These are phyloP conservation scores for Isichthys henryi DNA, from an alignment of 2,113 vertebrate species.

Conservation along the genomic window DNA sequence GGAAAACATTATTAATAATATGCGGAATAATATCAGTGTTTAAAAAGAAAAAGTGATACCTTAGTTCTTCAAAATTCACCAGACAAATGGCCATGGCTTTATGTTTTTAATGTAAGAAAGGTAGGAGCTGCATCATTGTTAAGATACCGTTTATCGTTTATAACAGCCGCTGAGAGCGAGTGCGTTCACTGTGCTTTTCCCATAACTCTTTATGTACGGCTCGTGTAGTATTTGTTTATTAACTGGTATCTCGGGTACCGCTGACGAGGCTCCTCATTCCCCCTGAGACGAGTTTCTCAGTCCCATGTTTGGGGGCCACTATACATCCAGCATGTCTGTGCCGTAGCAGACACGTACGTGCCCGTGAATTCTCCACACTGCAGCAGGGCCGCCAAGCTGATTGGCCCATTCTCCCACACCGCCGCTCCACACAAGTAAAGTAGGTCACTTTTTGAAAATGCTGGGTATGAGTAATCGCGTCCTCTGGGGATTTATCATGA, in stretches of 20 bases:
- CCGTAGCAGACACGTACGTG: slow-evolving; percentile 40
- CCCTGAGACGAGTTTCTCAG: background rate
- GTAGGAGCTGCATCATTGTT: background rate
- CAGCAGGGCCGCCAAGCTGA: slow-evolving; percentile 4
- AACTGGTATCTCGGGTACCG: background rate
- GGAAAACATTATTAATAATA: background rate
- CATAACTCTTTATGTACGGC: background rate
- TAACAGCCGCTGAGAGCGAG: background rate
- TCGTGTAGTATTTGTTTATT: background rate
- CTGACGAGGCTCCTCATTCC: background rate
- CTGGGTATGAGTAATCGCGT: slow-evolving; percentile 2
- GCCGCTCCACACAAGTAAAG: slow-evolving; percentile 31
- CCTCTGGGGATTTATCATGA: slow-evolving; percentile 42
- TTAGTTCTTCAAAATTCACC: background rate
- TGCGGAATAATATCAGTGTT: background rate
- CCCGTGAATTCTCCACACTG: slow-evolving; percentile 26
- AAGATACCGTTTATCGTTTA: background rate
- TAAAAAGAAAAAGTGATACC: background rate
- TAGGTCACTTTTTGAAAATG: slow-evolving; percentile 50
- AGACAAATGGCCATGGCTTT: background rate
- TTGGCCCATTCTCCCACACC: slow-evolving; percentile 7
- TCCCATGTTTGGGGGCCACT: background rate
- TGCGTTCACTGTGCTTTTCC: background rate
- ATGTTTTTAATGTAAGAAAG: background rate
- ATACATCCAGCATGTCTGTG: background rate